Percentiles rank a stretch among this genome's conserved stretches.
phyloP scores from a whole-genome alignment of 2,888 invertebrate species.

The Chaetoderma sp. region DNA sequence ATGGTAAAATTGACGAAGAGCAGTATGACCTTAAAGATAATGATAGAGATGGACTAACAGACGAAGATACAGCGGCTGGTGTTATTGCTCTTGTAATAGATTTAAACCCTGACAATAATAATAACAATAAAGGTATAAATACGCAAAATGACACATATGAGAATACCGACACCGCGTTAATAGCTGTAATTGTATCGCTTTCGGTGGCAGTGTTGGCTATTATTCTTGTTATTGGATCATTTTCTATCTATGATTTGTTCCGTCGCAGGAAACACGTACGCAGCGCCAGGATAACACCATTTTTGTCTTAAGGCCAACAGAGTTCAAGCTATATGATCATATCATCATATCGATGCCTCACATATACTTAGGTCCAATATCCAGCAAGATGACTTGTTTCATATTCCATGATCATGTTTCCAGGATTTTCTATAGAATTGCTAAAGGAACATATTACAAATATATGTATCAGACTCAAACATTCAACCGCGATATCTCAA shows the following conservation, averaged over 20 bases:
- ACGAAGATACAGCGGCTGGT: slow-evolving; percentile 41
- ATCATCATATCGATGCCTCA: too few species aligned
- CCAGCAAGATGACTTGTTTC: too few species aligned
- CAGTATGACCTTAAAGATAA: slow-evolving; percentile 36
- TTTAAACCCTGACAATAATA: slow-evolving; percentile 1
- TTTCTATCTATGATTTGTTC: slow-evolving; percentile 38
- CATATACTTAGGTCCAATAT: too few species aligned
- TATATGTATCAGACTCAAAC: too few species aligned
- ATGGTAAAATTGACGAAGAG: slow-evolving; percentile 45
- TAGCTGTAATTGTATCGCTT: slow-evolving; percentile 45
- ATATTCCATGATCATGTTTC: slow-evolving; percentile 24
- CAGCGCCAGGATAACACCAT: slow-evolving; percentile 43
- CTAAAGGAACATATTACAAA: neutral
- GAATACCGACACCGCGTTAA: slow-evolving; percentile 24
- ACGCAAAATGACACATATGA: slow-evolving; percentile 28
- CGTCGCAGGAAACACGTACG: slow-evolving; percentile 35
- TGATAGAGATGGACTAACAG: slow-evolving; percentile 38
- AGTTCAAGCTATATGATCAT: too few species aligned
- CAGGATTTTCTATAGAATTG: neutral
- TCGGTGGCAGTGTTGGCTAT: slow-evolving; percentile 42
- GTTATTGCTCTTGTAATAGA: neutral
- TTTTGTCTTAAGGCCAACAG: slow-evolving; percentile 44
- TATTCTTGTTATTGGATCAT: slow-evolving; percentile 38
- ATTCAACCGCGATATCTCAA: too few species aligned
- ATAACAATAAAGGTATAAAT: slow-evolving; percentile 1